These are phyloP conservation scores for Danaus chrysippus DNA, from an alignment of 2,888 invertebrate genomes.

Conservation along the genomic window DNA sequence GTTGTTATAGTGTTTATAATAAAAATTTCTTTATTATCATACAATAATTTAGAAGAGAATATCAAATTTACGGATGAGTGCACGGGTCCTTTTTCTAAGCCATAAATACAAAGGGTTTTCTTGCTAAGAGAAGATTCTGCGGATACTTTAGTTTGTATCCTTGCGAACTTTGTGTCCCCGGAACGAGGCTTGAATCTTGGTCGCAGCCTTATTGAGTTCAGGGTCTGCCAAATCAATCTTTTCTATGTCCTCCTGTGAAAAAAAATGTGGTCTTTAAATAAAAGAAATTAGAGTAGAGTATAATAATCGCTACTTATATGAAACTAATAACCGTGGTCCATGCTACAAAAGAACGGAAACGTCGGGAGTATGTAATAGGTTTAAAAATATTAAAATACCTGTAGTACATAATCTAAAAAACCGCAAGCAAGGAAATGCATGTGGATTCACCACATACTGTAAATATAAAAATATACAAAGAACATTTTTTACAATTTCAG, in stretches of 20 bases:
- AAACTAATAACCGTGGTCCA: no score
- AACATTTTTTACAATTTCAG: no score
- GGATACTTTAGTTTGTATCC: slow-evolving; percentile 76
- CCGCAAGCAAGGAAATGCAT: no score
- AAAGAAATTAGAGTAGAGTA: neutral
- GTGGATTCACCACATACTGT: no score
- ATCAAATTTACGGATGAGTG: neutral
- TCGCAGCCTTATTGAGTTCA: slow-evolving; percentile 92
- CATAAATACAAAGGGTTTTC: slow-evolving; percentile 49
- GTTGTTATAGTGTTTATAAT: neutral
- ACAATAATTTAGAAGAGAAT: neutral
- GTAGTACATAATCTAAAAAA: no score
- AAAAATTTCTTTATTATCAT: neutral
- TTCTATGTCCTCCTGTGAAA: slow-evolving; percentile 83
- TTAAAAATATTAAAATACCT: no score
- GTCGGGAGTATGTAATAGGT: no score
- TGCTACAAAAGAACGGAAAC: no score
- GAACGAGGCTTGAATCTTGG: slow-evolving; percentile 95
- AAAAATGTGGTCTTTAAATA: slow-evolving; percentile 17
- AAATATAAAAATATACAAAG: no score
- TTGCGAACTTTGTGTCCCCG: slow-evolving; percentile 93
- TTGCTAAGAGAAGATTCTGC: slow-evolving; percentile 36
- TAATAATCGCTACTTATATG: no score
- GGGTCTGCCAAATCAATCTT: slow-evolving; percentile 93
- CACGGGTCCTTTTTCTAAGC: slow-evolving; percentile 19